A percentile compares a stretch with the other conserved stretches of the same genome.
Conservation (phyloP, 2,888 invertebrate genomes). For the Trichopria drosophilae region DNA sequence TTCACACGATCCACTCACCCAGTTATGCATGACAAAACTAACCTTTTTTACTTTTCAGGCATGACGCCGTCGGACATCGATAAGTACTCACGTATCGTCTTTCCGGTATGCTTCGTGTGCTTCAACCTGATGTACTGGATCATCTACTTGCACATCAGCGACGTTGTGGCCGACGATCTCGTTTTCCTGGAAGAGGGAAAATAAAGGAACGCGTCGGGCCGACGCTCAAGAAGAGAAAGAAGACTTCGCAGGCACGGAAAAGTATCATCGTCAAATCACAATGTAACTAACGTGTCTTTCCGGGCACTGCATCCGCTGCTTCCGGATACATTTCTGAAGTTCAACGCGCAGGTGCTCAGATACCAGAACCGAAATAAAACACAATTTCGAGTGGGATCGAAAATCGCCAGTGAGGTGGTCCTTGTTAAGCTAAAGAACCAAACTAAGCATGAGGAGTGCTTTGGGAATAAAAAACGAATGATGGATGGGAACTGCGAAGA, state of each 20-base stretch:
- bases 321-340: too few relatives aligned
- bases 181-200: conserved; percentile 62
- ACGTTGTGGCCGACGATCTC: conserved; percentile 92
- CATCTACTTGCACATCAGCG: conserved; percentile 93
- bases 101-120: conserved; percentile 97
- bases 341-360: too few relatives aligned
- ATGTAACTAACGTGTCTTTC: conserved; percentile 47
- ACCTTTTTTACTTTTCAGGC: conserved; percentile 53
- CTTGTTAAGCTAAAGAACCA: too few relatives aligned
- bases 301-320: conserved; percentile 37
- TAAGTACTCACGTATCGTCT: conserved; percentile 97
- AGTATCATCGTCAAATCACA: conserved; percentile 37
- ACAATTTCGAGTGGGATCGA: too few relatives aligned
- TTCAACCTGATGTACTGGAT: conserved; percentile 99
- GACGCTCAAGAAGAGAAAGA: conserved; percentile 30
- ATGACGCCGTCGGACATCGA: conserved; percentile 98
- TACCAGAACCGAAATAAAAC: too few relatives aligned
- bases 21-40: conserved; percentile 7
- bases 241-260: conserved; percentile 31
- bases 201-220: conserved; percentile 45
- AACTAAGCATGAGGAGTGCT: too few relatives aligned
- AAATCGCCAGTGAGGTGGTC: too few relatives aligned
- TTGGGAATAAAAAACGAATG: neutral
- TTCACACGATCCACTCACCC: too few relatives aligned
- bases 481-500: too few relatives aligned